These are phyloP conservation scores for Oncorhynchus kisutch DNA, from an alignment of 2,113 vertebrate genomes.

Conservation along the genomic window DNA sequence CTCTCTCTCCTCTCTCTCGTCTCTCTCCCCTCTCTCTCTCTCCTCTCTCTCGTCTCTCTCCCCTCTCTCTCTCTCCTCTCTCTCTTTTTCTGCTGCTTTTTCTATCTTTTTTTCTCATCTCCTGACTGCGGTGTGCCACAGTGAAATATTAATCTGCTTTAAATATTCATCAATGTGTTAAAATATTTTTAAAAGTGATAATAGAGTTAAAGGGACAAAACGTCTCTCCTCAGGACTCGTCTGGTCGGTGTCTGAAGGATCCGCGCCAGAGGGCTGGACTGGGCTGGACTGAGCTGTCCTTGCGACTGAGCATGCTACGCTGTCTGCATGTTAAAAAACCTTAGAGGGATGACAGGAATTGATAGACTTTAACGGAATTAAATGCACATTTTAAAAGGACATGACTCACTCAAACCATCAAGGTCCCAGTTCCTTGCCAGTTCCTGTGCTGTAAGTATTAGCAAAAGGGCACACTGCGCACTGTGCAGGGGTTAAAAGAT, in stretches of 20 bases:
- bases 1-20: background rate
- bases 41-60: too few species aligned
- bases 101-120: constrained; percentile 14
- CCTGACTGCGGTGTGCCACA: constrained; percentile 22
- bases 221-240: constrained; percentile 13
- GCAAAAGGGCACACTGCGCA: background rate
- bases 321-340: constrained; percentile 24
- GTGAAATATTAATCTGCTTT: constrained; percentile 63
- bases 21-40: background rate
- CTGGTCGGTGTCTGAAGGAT: background rate
- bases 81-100: background rate
- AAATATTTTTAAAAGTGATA: constrained; percentile 64
- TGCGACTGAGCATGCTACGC: background rate
- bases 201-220: constrained; percentile 42
- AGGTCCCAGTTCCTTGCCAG: background rate
- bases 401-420: background rate
- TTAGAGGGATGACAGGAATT: constrained; percentile 6
- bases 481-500: background rate
- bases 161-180: constrained; percentile 54
- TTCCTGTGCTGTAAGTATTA: background rate
- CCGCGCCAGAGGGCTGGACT: background rate
- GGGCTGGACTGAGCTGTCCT: background rate
- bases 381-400: background rate
- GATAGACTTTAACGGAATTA: constrained; percentile 5
- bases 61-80: too few species aligned